phyloP scores from a whole-genome alignment of 2,888 invertebrate genomes.

The Xylocampa areola region DNA sequence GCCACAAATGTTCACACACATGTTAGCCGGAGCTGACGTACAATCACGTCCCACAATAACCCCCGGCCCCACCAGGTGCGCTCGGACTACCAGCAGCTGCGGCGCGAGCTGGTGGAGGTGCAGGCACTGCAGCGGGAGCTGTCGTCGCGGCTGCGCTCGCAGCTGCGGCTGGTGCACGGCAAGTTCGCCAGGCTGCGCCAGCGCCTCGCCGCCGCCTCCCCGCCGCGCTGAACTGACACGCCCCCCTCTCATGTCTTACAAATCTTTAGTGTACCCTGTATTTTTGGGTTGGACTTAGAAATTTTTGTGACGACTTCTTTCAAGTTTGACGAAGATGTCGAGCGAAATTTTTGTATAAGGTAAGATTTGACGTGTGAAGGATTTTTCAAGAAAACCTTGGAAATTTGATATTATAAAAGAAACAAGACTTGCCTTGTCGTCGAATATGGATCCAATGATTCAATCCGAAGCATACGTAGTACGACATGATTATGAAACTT shows the following conservation, averaged over 20 bases:
- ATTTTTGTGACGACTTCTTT: slow-evolving; percentile 33
- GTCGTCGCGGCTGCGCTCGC: slow-evolving; percentile 92
- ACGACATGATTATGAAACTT: slow-evolving; percentile 20
- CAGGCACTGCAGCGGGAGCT: slow-evolving; percentile 95
- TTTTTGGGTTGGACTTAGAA: slow-evolving; percentile 34
- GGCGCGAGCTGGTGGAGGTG: slow-evolving; percentile 94
- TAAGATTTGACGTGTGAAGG: not conserved
- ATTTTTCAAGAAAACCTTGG: slow-evolving; percentile 8
- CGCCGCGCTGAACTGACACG: slow-evolving; percentile 69
- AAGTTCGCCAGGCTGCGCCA: slow-evolving; percentile 93
- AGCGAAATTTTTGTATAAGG: slow-evolving; percentile 5
- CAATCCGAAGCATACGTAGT: slow-evolving; percentile 11
- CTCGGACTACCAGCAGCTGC: slow-evolving; percentile 94
- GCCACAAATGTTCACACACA: not conserved
- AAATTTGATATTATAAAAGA: slow-evolving; percentile 2
- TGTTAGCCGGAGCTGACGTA: slow-evolving; percentile 56
- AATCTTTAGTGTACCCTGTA: slow-evolving; percentile 17
- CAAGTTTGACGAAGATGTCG: not conserved
- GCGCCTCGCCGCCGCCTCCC: slow-evolving; percentile 90
- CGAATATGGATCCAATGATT: slow-evolving; percentile 10
- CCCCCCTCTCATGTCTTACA: slow-evolving; percentile 46
- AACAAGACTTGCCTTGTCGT: slow-evolving; percentile 11
- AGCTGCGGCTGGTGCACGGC: slow-evolving; percentile 93
- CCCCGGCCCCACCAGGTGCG: slow-evolving; percentile 85
- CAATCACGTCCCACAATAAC: slow-evolving; percentile 8